phyloP scores from a whole-genome alignment of 2,113 vertebrate species.

The Alexandromys fortis region DNA sequence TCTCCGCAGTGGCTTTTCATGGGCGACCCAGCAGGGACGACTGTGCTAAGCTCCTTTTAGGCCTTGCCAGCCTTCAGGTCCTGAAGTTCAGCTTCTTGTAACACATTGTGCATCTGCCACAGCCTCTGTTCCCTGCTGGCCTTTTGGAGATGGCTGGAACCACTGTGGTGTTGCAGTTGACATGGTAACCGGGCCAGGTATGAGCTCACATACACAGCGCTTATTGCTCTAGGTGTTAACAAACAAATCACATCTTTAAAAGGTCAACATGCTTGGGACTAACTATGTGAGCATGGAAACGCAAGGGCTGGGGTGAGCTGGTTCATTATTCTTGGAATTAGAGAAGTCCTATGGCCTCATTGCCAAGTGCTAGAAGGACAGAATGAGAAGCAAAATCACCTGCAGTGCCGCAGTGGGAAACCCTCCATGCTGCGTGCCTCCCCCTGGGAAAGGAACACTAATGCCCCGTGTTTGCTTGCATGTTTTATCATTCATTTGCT shows the following conservation, averaged over 20 bases:
- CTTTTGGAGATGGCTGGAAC: not conserved
- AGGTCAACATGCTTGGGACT: constrained; percentile 54
- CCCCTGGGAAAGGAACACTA: not conserved
- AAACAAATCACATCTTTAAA: constrained; percentile 63
- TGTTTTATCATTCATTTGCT: not conserved
- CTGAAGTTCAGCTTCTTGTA: not conserved
- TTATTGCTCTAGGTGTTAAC: constrained; percentile 48
- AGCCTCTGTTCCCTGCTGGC: not conserved
- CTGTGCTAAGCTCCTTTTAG: not conserved
- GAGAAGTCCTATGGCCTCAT: not conserved
- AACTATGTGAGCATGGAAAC: constrained; percentile 25
- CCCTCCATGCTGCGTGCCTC: not conserved
- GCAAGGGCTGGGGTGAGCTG: not conserved
- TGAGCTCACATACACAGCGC: not conserved
- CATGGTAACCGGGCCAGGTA: constrained; percentile 19
- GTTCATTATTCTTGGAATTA: constrained; percentile 48
- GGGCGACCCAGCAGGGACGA: not conserved
- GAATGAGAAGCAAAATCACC: not conserved
- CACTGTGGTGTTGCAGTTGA: not conserved
- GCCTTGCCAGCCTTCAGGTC: not conserved
- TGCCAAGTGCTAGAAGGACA: not conserved
- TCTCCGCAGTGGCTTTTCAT: not conserved
- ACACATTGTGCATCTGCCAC: rapidly evolving
- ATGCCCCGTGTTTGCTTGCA: not conserved
- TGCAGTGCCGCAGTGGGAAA: not conserved